Conservation (phyloP, 1,140 invertebrate genomes). For the Chironomus tepperi region DNA sequence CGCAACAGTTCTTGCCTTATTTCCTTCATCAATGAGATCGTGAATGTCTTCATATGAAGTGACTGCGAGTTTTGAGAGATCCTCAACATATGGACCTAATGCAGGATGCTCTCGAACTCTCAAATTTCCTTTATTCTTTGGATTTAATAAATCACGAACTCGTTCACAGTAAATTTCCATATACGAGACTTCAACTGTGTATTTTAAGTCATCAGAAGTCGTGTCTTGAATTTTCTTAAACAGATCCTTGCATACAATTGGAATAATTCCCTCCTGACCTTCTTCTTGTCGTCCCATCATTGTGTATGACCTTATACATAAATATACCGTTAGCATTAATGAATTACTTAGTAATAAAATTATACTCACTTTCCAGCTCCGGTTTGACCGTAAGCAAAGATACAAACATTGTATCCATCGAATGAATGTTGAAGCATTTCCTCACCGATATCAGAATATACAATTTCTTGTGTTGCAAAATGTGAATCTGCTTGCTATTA, state of each 20-base stretch:
- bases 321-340: not conserved
- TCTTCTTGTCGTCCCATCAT: slow-evolving; percentile 99
- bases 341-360: not conserved
- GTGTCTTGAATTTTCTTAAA: slow-evolving; percentile 79
- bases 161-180: slow-evolving; percentile 99
- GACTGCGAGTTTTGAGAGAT: slow-evolving; percentile 96
- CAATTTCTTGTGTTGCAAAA: slow-evolving; percentile 90
- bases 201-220: slow-evolving; percentile 67
- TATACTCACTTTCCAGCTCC: slow-evolving; percentile 67
- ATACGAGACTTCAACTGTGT: slow-evolving; percentile 90
- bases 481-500: slow-evolving; percentile 69
- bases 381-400: slow-evolving; percentile 94
- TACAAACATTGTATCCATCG: slow-evolving; percentile 92
- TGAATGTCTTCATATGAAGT: slow-evolving; percentile 95
- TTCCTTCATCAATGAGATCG: slow-evolving; percentile 93
- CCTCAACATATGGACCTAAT: slow-evolving; percentile 96
- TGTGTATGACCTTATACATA: slow-evolving; percentile 79
- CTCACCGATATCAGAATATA: slow-evolving; percentile 97
- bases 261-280: slow-evolving; percentile 95
- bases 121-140: slow-evolving; percentile 94
- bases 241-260: slow-evolving; percentile 94
- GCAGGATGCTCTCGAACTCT: slow-evolving; percentile 94
- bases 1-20: slow-evolving; percentile 92
- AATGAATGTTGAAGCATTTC: slow-evolving; percentile 96
- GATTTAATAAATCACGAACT: slow-evolving; percentile 93